A percentile compares a stretch with the other conserved stretches of the same genome.
These are phyloP conservation scores for Neolamprologus sp. DNA, from an alignment of 2,113 vertebrate genomes.

Conservation along the genomic window DNA sequence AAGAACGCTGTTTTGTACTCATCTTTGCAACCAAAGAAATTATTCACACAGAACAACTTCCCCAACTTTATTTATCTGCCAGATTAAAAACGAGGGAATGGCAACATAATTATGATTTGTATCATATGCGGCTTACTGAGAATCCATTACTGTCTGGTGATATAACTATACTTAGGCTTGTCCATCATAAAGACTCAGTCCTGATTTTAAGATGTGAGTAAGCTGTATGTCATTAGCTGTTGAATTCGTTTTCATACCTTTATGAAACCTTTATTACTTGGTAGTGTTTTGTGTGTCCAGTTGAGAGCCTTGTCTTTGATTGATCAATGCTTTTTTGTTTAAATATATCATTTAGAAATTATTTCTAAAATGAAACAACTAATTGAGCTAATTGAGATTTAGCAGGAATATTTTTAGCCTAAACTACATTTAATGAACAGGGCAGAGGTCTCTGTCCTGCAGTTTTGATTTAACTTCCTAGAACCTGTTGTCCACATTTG, in stretches of 20 bases:
- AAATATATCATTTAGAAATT: not conserved
- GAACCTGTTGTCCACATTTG: fast-evolving
- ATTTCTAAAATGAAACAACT: not conserved
- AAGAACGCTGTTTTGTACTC: not conserved
- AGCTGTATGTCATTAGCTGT: not conserved
- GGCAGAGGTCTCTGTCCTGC: not conserved
- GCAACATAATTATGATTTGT: not conserved
- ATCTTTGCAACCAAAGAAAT: not conserved
- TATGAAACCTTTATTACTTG: not conserved
- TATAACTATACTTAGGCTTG: not conserved
- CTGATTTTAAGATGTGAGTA: not conserved
- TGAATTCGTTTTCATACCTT: fast-evolving
- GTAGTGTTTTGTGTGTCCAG: not conserved
- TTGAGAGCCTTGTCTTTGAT: not conserved
- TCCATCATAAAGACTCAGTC: not conserved
- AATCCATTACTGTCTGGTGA: not conserved
- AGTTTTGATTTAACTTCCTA: not conserved
- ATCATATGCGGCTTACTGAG: not conserved
- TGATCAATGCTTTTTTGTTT: not conserved
- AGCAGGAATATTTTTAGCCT: not conserved
- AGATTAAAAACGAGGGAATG: not conserved
- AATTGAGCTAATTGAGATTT: not conserved
- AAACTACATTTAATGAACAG: fast-evolving
- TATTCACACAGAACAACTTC: not conserved
- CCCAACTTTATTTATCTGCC: not conserved